These are phyloP conservation scores for Drosophila rhopaloa DNA, from an alignment of 1,140 invertebrate species.

Conservation along the genomic window DNA sequence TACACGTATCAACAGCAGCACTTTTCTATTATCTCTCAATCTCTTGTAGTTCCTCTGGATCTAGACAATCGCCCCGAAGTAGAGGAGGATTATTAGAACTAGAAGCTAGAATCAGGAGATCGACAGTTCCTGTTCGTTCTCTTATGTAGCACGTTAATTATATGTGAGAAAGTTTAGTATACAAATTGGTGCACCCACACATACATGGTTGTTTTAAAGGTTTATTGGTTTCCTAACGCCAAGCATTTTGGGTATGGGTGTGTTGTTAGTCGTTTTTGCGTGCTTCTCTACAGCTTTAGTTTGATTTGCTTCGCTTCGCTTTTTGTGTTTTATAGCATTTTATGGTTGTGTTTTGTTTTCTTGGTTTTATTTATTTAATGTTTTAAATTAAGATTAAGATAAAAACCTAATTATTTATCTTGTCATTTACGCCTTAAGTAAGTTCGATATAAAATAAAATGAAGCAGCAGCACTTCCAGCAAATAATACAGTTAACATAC, in stretches of 20 bases:
- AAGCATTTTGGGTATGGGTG: conserved; percentile 27
- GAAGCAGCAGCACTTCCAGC: conserved; percentile 73
- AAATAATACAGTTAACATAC: conserved; percentile 81
- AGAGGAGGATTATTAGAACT: conserved; percentile 4
- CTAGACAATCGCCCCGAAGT: conserved; percentile 13
- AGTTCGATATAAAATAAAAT: conserved; percentile 72
- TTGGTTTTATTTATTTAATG: conserved; percentile 68
- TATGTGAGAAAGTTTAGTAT: conserved; percentile 68
- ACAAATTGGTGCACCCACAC: conserved; percentile 62
- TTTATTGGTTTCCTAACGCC: conserved; percentile 37
- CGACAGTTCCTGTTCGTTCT: conserved; percentile 22
- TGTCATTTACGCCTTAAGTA: conserved; percentile 80
- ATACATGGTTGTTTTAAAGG: conserved; percentile 11
- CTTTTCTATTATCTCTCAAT: conserved; percentile 30
- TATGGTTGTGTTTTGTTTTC: conserved; percentile 42
- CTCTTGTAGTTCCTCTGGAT: conserved; percentile 11
- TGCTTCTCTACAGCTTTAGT: conserved; percentile 68
- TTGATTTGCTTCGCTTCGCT: conserved; percentile 49
- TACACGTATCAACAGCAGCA: conserved; percentile 74
- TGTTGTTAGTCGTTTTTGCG: conserved; percentile 56
- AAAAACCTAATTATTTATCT: conserved; percentile 78
- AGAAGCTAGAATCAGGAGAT: conserved; percentile 20
- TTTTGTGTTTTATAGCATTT: conserved; percentile 46
- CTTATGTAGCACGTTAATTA: conserved; percentile 62
- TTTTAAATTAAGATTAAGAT: conserved; percentile 78